Percentiles rank a stretch among this genome's conserved stretches.
Evolutionary conservation across 1,140 invertebrate genomes (phyloP).

Genomic region (Anastrepha ludens): DNA sequence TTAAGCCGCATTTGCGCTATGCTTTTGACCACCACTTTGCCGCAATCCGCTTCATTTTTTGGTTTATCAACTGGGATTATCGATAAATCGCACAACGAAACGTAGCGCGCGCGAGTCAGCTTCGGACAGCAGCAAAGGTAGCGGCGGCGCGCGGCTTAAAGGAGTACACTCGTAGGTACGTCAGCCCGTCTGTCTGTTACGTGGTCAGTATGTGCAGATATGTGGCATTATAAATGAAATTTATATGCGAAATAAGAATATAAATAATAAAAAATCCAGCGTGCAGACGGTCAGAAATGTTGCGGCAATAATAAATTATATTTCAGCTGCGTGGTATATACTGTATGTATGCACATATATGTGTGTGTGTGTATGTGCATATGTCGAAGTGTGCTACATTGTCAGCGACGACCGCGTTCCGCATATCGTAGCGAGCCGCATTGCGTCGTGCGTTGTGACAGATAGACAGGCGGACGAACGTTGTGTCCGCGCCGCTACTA

Average conservation of each 20-base stretch:
- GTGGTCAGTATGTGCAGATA: constrained; percentile 5
- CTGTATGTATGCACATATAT: no score
- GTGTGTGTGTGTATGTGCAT: no score
- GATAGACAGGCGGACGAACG: constrained; percentile 23
- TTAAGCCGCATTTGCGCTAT: not conserved
- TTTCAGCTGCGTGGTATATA: constrained; percentile 32
- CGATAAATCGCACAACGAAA: constrained; percentile 32
- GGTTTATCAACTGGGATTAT: constrained; percentile 52
- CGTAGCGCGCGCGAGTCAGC: not conserved
- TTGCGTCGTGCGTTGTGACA: not conserved
- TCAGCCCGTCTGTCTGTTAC: not conserved
- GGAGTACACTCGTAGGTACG: not conserved
- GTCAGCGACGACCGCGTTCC: constrained; percentile 1
- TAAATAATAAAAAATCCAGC: constrained; percentile 40
- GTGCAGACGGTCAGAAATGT: constrained; percentile 5
- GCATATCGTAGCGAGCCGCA: not conserved
- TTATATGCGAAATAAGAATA: constrained; percentile 39
- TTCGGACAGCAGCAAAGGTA: not conserved
- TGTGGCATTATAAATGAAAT: constrained; percentile 47
- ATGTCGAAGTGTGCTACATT: not conserved
- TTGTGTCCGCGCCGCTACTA: not conserved
- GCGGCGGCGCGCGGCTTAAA: not conserved
- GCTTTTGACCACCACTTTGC: constrained; percentile 18
- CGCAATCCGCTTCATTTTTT: constrained; percentile 21
- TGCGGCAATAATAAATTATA: constrained; percentile 47